Base-by-base conservation (phyloP, 2,113 vertebrate species). In the Equus przewalskii region DNA sequence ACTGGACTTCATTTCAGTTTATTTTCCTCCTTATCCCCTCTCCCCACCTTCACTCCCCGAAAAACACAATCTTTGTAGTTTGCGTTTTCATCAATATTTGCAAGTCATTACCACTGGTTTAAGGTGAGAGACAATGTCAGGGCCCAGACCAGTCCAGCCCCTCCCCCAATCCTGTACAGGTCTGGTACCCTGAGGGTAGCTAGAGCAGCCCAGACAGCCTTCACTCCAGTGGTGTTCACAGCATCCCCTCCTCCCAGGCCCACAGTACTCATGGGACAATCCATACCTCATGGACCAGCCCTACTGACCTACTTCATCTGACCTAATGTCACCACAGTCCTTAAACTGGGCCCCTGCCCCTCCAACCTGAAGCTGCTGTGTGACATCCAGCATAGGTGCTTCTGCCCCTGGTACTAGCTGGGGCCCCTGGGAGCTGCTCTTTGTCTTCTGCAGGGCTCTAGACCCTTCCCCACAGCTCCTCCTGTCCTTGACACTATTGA, bases 101-200 rank as follows among this genome's bases (percentile, higher is more conserved):
- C 98, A 99, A 98, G 98, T 99, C 99, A 99, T 99, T 99, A 99
- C 98, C 98, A 97, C 96, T 98, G 97, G 99, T 99, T 99, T 99
- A 99, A 99, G 99, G 98, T 99, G 99, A 99, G 99, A 99, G 98
- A 98, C 98, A 99, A 99, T 99, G 99, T 99, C 98, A 11, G 89
- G 98, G 75, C 99, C 93, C 85, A 82, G 88, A 82, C 46, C 51
- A 49, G 58, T 36, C 70, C 72, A 58, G 54, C 94, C 92, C 82
- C 69, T 93, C 92, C 92, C 85, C 69, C 18, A 44, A 1, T 65
- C 54, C 54, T 26, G 1, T 62, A 28, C 60, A 79, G 92, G 44
- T 54, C 36, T 80, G 62, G 65, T 62, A 36, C 54, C 94, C 65
- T 86, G 86, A 85, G 86, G 76, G 67, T 60, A 41, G 51, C 36